phyloP scores from a whole-genome alignment of 2,797 vertebrate species.

The Micromesistius poutassou region DNA sequence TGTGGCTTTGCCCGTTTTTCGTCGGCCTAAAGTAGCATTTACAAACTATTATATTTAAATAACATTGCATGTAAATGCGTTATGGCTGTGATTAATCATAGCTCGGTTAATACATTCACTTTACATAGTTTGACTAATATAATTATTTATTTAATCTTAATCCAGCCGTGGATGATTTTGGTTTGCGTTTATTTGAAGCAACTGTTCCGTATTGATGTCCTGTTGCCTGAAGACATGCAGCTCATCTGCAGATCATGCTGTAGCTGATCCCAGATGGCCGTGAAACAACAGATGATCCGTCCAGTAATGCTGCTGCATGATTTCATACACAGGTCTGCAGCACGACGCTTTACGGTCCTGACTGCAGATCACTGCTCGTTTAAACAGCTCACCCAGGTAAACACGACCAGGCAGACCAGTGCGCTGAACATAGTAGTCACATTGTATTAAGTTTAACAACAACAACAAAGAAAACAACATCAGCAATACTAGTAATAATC shows the following conservation, averaged over 20 bases:
- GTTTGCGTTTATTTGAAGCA: background rate
- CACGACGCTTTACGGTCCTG: background rate
- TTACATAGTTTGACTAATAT: background rate
- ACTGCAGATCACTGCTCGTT: background rate
- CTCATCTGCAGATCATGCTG: conserved; percentile 55
- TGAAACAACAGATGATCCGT: conserved; percentile 70
- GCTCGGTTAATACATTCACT: background rate
- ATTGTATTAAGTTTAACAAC: background rate
- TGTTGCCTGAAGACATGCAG: conserved; percentile 67
- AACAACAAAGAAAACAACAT: background rate
- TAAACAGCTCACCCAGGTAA: background rate
- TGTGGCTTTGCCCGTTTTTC: conserved; percentile 14
- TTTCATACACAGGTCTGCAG: conserved; percentile 36
- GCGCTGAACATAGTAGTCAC: background rate
- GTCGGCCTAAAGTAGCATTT: background rate
- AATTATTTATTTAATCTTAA: conserved; percentile 7
- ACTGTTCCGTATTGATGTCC: conserved; percentile 60
- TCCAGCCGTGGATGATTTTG: conserved; percentile 14
- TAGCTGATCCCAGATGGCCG: conserved; percentile 65
- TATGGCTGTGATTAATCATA: background rate
- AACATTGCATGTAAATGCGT: background rate
- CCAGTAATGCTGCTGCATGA: conserved; percentile 63
- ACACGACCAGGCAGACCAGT: background rate
- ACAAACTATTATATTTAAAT: background rate
- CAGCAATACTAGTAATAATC: background rate